These are phyloP conservation scores for Lepisosteus oculatus DNA, from an alignment of 2,113 vertebrate species.

Conservation along the genomic window DNA sequence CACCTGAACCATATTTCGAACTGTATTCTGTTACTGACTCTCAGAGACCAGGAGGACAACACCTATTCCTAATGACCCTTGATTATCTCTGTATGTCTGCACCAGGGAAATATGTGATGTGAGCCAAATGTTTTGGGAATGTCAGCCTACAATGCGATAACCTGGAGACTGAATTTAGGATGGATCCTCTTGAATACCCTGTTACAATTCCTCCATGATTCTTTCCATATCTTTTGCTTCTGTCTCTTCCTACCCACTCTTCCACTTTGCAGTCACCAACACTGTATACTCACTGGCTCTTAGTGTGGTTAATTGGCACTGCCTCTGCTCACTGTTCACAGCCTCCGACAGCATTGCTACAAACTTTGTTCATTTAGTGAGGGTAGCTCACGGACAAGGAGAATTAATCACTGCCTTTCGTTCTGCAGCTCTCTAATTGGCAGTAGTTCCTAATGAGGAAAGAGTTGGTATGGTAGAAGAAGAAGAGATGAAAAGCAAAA, in stretches of 20 bases:
- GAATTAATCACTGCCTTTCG: conserved; percentile 15
- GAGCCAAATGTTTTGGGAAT: too few relatives aligned
- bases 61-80: too few relatives aligned
- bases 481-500: neutral
- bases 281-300: conserved; percentile 17
- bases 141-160: too few relatives aligned
- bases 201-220: conserved; percentile 13
- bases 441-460: neutral
- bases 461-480: neutral
- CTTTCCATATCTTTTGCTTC: conserved; percentile 40
- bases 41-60: too few relatives aligned
- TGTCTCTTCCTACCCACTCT: conserved; percentile 45
- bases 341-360: conserved; percentile 13
- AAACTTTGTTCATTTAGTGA: neutral
- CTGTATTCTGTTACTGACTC: too few relatives aligned
- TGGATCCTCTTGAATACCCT: too few relatives aligned
- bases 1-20: too few relatives aligned
- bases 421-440: conserved; percentile 20
- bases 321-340: conserved; percentile 7
- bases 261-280: conserved; percentile 16
- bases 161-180: too few relatives aligned
- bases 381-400: neutral
- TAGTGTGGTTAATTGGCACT: neutral
- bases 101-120: too few relatives aligned
- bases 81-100: too few relatives aligned